Percentiles rank a stretch among this genome's conserved stretches.
These are phyloP conservation scores for Crotalus viridis DNA, from an alignment of 2,113 vertebrate genomes.

Conservation along the genomic window DNA sequence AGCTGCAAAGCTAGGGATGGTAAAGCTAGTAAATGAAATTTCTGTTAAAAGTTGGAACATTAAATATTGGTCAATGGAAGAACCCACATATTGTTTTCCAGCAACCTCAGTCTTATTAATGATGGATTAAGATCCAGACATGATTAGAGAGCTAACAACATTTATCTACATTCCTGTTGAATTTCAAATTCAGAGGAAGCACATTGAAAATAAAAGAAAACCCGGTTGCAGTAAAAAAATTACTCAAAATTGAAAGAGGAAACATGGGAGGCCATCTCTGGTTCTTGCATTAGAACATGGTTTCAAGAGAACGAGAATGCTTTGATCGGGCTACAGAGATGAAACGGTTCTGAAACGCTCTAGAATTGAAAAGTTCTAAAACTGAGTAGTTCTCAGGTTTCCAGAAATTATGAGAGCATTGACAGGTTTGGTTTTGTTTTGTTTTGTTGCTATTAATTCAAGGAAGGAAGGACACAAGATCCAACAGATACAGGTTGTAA, in stretches of 20 bases:
- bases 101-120: neutral
- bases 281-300: neutral
- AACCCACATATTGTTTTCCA: neutral
- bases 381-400: no score
- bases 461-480: neutral
- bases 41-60: neutral
- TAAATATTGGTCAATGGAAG: neutral
- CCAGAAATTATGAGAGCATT: neutral
- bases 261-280: neutral
- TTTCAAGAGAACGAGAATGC: neutral
- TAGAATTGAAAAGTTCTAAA: neutral
- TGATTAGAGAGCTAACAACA: neutral
- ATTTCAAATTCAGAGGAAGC: neutral
- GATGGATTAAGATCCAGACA: neutral
- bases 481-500: neutral
- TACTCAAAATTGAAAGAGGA: neutral
- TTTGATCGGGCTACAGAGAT: neutral
- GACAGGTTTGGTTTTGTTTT: neutral
- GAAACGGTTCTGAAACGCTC: no score
- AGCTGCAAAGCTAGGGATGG: no score
- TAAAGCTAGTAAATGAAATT: neutral
- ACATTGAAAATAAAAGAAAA: neutral
- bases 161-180: neutral
- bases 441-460: neutral
- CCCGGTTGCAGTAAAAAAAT: neutral